Conservation (phyloP, 2,113 vertebrate species). For the Dissostichus mawsoni region DNA sequence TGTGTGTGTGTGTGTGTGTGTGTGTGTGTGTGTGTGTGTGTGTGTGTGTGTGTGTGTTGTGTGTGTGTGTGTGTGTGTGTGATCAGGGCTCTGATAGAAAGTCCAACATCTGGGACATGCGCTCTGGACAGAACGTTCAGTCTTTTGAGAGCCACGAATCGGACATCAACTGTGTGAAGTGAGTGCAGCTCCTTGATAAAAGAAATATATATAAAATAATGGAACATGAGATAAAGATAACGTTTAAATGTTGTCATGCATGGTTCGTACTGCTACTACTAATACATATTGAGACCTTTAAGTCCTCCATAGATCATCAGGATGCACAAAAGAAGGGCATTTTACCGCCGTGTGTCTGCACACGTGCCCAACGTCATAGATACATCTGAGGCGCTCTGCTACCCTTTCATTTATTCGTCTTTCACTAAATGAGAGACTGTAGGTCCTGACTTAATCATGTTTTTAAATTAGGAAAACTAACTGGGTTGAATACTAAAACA, state of each 20-base stretch:
- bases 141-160: slow-evolving; percentile 97
- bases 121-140: slow-evolving; percentile 96
- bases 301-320: background rate
- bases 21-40: too few species aligned
- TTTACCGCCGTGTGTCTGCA: background rate
- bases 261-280: background rate
- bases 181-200: slow-evolving; percentile 71
- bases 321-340: background rate
- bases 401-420: background rate
- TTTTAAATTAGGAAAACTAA: background rate
- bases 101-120: slow-evolving; percentile 98
- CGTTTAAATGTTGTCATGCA: background rate
- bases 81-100: slow-evolving; percentile 96
- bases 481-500: background rate
- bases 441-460: background rate
- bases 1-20: too few species aligned
- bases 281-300: background rate
- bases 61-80: background rate
- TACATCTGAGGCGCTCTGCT: background rate
- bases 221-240: background rate
- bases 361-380: background rate
- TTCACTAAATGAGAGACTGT: background rate
- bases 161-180: slow-evolving; percentile 98
- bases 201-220: background rate
- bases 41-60: background rate